These are phyloP conservation scores for Heteromyza rotundicornis DNA, from an alignment of 2,888 invertebrate genomes.

Conservation along the genomic window DNA sequence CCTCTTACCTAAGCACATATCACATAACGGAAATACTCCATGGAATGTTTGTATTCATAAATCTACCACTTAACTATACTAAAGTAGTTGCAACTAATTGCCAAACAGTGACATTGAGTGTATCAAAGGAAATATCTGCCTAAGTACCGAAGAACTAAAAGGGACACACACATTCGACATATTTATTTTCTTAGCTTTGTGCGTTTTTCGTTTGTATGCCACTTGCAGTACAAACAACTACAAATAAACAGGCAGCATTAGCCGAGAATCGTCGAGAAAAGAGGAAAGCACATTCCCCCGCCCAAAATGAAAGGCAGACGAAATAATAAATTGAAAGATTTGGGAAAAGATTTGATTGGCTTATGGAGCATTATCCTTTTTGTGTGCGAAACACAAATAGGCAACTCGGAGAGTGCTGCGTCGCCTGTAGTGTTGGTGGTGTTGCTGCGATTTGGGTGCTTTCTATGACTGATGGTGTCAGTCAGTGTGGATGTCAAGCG, in stretches of 20 bases:
- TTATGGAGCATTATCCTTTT: constrained; percentile 34
- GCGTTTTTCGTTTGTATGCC: neutral
- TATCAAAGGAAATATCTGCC: too few species aligned
- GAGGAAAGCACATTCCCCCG: neutral
- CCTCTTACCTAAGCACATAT: too few species aligned
- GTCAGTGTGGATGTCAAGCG: neutral
- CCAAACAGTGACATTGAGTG: too few species aligned
- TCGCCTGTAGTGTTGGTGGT: too few species aligned
- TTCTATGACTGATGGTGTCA: neutral
- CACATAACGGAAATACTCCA: too few species aligned
- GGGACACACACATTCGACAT: too few species aligned
- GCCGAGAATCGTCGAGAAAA: too few species aligned
- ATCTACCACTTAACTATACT: too few species aligned
- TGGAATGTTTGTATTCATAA: too few species aligned
- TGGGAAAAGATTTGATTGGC: constrained; percentile 38
- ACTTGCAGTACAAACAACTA: neutral
- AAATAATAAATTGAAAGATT: constrained; percentile 41
- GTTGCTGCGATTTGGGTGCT: neutral
- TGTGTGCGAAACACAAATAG: constrained; percentile 2
- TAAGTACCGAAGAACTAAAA: too few species aligned
- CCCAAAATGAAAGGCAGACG: neutral
- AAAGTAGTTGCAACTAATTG: too few species aligned
- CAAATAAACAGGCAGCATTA: neutral
- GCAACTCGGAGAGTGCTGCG: neutral
- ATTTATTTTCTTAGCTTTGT: too few species aligned